These are phyloP conservation scores for Aptenodytes forsteri DNA, from an alignment of 2,113 vertebrate genomes.

Conservation along the genomic window DNA sequence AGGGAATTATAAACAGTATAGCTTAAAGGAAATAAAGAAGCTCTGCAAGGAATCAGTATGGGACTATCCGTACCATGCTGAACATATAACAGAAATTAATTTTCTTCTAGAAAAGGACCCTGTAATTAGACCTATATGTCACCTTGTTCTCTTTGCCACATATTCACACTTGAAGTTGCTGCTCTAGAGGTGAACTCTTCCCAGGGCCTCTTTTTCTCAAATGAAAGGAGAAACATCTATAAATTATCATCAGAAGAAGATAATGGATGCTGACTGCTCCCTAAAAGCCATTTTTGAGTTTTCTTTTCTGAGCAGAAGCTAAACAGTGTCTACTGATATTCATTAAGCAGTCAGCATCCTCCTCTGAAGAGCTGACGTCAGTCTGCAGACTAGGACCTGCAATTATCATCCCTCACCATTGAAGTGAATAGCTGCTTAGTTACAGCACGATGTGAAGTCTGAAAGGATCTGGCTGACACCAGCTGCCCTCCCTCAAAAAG, in stretches of 20 bases:
- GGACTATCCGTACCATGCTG: background rate
- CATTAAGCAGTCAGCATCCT: slow-evolving; percentile 66
- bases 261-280: slow-evolving; percentile 30
- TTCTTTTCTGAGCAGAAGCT: slow-evolving; percentile 31
- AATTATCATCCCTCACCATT: slow-evolving; percentile 61
- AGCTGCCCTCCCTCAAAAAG: slow-evolving; percentile 25
- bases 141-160: slow-evolving; percentile 2
- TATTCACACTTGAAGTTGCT: slow-evolving; percentile 2
- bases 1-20: background rate
- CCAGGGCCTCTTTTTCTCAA: background rate
- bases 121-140: background rate
- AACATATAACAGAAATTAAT: background rate
- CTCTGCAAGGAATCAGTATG: background rate
- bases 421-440: slow-evolving; percentile 48
- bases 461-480: slow-evolving; percentile 32
- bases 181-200: background rate
- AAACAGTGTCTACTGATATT: slow-evolving; percentile 47
- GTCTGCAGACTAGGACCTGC: slow-evolving; percentile 48
- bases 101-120: background rate
- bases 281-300: slow-evolving; percentile 31
- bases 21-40: background rate
- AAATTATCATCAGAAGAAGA: slow-evolving; percentile 45
- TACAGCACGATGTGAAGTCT: slow-evolving; percentile 23
- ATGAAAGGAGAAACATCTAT: background rate
- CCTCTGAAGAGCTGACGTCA: slow-evolving; percentile 59